phyloP scores from a whole-genome alignment of 2,113 vertebrate species.

The Grammomys dolichurus region DNA sequence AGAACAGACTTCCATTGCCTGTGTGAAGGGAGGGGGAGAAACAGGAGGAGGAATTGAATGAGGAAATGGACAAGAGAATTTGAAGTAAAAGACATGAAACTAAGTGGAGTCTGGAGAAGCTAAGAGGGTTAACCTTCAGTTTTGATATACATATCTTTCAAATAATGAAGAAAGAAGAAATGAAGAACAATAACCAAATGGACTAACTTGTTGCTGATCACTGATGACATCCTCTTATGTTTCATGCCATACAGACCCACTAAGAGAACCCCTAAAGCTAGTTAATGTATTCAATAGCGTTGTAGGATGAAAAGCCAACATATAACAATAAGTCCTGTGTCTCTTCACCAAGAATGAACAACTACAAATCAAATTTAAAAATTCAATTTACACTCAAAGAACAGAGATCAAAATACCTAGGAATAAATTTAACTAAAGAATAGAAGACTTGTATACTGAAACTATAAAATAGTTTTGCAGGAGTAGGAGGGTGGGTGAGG shows the following conservation, averaged over 20 bases:
- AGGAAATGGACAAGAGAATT: background rate
- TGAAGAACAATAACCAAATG: background rate
- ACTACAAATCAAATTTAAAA: constrained; percentile 3
- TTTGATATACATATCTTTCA: background rate
- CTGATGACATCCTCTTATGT: background rate
- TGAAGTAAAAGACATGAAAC: background rate
- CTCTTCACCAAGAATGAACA: background rate
- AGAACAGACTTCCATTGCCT: background rate
- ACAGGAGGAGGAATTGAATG: background rate
- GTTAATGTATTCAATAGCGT: background rate
- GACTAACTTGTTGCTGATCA: background rate
- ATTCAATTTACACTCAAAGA: background rate
- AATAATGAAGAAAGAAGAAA: background rate
- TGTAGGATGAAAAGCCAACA: background rate
- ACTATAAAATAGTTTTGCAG: background rate
- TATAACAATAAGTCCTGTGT: background rate
- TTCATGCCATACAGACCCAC: background rate
- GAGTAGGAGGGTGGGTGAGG: no score
- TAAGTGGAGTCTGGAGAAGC: background rate
- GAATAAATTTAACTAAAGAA: constrained; percentile 7
- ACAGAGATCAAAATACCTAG: background rate
- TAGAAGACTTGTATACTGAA: background rate
- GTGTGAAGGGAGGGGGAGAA: background rate
- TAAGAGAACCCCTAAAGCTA: background rate
- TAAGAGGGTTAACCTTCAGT: background rate